A percentile compares a stretch with the other conserved stretches of the same genome.
Conservation (phyloP, 2,888 invertebrate species). For the Drosophila kambysellisi region DNA sequence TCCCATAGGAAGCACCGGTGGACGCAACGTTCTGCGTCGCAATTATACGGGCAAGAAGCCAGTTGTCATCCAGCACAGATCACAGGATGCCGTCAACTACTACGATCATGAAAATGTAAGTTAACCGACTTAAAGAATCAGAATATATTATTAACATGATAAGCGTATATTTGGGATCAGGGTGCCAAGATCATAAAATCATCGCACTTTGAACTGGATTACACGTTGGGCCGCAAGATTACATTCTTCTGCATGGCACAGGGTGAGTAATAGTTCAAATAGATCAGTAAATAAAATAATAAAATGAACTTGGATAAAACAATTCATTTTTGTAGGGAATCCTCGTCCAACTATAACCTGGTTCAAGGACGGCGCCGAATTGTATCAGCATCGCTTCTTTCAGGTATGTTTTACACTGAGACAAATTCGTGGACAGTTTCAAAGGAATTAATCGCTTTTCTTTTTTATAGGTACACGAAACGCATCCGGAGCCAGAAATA, state of each 20-base stretch:
- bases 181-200: constrained; percentile 95
- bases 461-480: constrained; percentile 91
- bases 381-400: constrained; percentile 94
- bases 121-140: not conserved
- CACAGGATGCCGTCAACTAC: constrained; percentile 95
- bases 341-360: constrained; percentile 97
- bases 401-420: constrained; percentile 89
- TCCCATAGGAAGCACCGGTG: constrained; percentile 81
- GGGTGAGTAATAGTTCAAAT: constrained; percentile 86
- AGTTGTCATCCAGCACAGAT: constrained; percentile 89
- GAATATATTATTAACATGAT: not conserved
- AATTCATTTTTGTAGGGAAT: constrained; percentile 79
- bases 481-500: constrained; percentile 91
- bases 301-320: not conserved
- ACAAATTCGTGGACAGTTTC: not conserved
- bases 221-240: constrained; percentile 96
- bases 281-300: not conserved
- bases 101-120: constrained; percentile 94
- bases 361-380: constrained; percentile 98
- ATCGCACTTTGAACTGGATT: constrained; percentile 96
- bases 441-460: too few species aligned
- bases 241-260: constrained; percentile 96
- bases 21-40: constrained; percentile 83
- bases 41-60: constrained; percentile 85
- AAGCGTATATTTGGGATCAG: constrained; percentile 85